phyloP scores from a whole-genome alignment of 2,113 vertebrate species.

The Melanocharis versteri region DNA sequence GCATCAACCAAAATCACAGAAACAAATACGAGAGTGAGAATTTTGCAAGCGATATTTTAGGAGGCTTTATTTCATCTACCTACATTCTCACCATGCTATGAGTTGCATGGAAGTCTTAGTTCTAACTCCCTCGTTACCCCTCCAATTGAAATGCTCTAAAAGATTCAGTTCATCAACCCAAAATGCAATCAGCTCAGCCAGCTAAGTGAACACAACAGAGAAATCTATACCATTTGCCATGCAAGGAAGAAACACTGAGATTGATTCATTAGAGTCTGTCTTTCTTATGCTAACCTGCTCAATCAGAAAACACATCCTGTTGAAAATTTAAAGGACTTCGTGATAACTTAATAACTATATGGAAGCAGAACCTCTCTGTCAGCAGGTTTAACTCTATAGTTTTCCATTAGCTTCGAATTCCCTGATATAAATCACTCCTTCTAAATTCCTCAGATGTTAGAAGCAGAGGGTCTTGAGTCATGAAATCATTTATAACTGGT shows the following conservation, averaged over 20 bases:
- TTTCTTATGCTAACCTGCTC: slow-evolving; percentile 19
- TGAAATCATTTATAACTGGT: background rate
- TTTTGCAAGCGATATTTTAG: background rate
- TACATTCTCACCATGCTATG: background rate
- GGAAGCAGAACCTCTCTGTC: background rate
- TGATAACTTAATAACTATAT: slow-evolving; percentile 30
- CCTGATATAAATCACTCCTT: background rate
- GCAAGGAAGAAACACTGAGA: slow-evolving; percentile 12
- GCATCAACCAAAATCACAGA: background rate
- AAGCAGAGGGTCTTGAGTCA: background rate
- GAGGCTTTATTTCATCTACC: background rate
- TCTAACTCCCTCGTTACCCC: background rate
- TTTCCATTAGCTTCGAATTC: background rate
- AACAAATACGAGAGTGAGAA: background rate
- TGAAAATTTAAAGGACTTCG: slow-evolving; percentile 46
- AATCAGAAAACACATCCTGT: slow-evolving; percentile 24
- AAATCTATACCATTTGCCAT: background rate
- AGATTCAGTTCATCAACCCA: slow-evolving; percentile 32
- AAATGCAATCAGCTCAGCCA: slow-evolving; percentile 37
- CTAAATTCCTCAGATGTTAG: background rate
- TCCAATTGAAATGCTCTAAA: slow-evolving; percentile 43
- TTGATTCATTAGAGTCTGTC: slow-evolving; percentile 24
- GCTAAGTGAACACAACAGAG: slow-evolving; percentile 23
- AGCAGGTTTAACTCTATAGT: background rate
- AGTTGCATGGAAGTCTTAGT: background rate